phyloP scores from a whole-genome alignment of 2,888 invertebrate genomes.

The Cremastinae sp. region DNA sequence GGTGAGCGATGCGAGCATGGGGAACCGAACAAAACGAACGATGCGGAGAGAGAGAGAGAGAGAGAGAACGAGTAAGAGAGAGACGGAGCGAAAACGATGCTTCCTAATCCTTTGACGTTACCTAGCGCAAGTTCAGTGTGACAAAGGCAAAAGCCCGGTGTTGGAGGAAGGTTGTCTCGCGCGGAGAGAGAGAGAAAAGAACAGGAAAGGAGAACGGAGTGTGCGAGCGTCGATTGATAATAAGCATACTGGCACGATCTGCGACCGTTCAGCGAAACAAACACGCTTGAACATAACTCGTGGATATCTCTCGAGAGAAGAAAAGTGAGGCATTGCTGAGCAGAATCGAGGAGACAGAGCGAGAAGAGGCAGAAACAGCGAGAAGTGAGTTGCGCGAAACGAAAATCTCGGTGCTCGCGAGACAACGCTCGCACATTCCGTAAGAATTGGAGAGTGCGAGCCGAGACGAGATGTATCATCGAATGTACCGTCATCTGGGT shows the following conservation, averaged over 20 bases:
- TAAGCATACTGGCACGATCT: conserved; percentile 44
- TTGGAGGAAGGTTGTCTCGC: conserved; percentile 60
- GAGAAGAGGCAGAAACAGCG: conserved; percentile 18
- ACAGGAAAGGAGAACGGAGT: conserved; percentile 33
- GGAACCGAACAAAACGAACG: conserved; percentile 19
- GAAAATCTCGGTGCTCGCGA: conserved; percentile 10
- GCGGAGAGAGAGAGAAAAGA: conserved; percentile 25
- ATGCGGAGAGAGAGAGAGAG: neutral
- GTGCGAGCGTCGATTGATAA: conserved; percentile 59
- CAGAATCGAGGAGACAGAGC: conserved; percentile 35
- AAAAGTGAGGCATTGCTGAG: conserved; percentile 19
- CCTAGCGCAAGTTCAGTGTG: conserved; percentile 58
- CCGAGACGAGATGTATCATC: conserved; percentile 18
- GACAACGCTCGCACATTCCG: conserved; percentile 43
- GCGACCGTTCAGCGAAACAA: conserved; percentile 45
- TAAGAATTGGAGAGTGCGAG: neutral
- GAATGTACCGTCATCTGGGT: conserved; percentile 31
- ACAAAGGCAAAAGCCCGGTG: conserved; percentile 68
- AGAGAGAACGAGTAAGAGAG: too few relatives aligned
- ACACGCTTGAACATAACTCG: conserved; percentile 37
- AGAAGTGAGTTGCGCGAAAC: conserved; percentile 45
- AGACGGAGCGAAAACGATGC: conserved; percentile 40
- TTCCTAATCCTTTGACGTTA: conserved; percentile 60
- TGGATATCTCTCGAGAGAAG: conserved; percentile 26
- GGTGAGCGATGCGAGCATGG: too few relatives aligned